Base-by-base conservation (phyloP, 1,140 invertebrate species). In the Samia ricini region DNA sequence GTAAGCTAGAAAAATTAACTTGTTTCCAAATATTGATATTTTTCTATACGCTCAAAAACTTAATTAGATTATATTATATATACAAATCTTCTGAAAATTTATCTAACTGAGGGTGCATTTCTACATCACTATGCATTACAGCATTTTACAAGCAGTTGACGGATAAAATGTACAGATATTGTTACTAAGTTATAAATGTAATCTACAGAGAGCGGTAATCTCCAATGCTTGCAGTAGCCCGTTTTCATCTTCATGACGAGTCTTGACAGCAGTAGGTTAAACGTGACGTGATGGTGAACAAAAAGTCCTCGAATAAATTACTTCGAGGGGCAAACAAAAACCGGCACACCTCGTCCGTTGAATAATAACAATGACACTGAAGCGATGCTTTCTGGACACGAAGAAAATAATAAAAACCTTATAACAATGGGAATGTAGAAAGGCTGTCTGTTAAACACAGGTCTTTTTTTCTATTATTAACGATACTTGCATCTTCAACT, bases 321-420 rank as follows among this genome's bases (percentile, higher is more conserved):
- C 78, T 70, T 64, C 59, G 71, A 68, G 77, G 74, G 70, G 72
- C 77, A 79, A 85, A 87, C 81, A 89, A 86, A 86, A 87, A 77
- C 56, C 23, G 33, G 19, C 71, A 85, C 79, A 82, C 81, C 82
- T 86, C 76, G 79, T 42, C 33, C 10, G 33, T 79, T 82, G 78
- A 87, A 89, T 83, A 87, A 89, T 83, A 87, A 87, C 84, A 88
- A 88, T 86, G 85, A 85, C 81, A 82, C 63, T 67, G 81, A 77
- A 66, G 68, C 76, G 15, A 15, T 42, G 12, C 33, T 42, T 42
- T 42, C 33, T 42, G 33, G 33, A 42, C 33, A 42, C 33, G 33
- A 42, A 12, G 8, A 42, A 15, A 12, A 42, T 42, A 42, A 42
- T 42, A 42, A 36, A 36, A 36, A 12, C 10, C 12, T 10, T 42